Base-by-base conservation (phyloP, 2,113 vertebrate species). In the Ciconia stormi region DNA sequence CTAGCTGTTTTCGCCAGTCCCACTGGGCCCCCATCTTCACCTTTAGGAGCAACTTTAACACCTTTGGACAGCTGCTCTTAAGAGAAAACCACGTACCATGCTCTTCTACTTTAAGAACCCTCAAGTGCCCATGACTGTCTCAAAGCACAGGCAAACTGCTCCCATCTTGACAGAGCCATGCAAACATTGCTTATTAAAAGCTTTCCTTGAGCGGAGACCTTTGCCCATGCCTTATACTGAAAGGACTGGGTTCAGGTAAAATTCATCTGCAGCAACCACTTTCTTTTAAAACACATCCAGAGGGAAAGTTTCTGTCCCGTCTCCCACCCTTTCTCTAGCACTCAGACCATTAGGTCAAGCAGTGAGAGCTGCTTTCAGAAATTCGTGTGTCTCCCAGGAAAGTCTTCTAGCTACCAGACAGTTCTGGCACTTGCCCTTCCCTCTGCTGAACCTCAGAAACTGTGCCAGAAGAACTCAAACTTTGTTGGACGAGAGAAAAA, bases 371-470 rank as follows among this genome's bases (percentile, higher is more conserved):
- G n/a, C 44, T 90, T 93, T 82, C 44, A 76, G 79, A 76, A 90
- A 82, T 61, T 52, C 3, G 2, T 72, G 10, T 52, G 30, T 82
- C 62, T 90, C 93, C 44, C 58, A 95, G 66, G 79, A 90, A 94
- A 89, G 34, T 49, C 36, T 30, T 88, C 82, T 53, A 90, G 34
- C 79, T 90, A 92, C 70, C 70, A 94, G 70, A 63, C 29, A 76
- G 52, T 78, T 93, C 52, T 93, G 86, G 71, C 53, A 29, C 59
- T 94, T 91, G 14, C 46, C 26, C 29, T 74, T 63, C 38, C 15
- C 14, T 74, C 63, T 49, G 40, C 27, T 71, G 63, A 93, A 67
- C 61, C 71, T 93, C 86, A 88, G 92, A 93, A 88, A 87, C 40
- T 36, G 12, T 86, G 62, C 86, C 89, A 95, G 79, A 83, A 92